Evolutionary conservation across 2,113 vertebrate genomes (phyloP).

Genomic region (Halcyon malimbica): DNA sequence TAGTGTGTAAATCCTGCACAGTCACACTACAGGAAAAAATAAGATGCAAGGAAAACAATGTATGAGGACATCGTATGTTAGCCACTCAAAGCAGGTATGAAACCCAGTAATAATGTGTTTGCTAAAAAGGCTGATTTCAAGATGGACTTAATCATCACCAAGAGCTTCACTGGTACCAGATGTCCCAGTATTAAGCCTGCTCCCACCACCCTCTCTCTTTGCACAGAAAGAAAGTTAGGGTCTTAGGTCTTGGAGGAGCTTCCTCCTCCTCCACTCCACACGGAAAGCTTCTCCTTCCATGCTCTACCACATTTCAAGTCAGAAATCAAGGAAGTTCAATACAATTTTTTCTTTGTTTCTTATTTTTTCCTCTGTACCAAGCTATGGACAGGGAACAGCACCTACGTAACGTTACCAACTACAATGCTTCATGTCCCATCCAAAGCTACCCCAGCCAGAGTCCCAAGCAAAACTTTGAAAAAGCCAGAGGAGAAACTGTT

Average conservation of each 20-base stretch:
- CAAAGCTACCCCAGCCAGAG: neutral
- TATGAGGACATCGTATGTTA: neutral
- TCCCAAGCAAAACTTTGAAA: neutral
- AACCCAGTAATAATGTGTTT: neutral
- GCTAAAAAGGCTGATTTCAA: neutral
- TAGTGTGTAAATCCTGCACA: neutral
- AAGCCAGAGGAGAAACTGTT: neutral
- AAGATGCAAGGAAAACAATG: neutral
- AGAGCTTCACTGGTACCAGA: neutral
- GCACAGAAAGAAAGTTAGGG: neutral
- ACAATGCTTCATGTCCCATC: neutral
- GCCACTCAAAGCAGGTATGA: neutral
- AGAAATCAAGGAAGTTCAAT: neutral
- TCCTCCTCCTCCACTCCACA: neutral
- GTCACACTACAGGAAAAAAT: neutral
- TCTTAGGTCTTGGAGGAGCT: neutral
- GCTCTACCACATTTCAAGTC: neutral
- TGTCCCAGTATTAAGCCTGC: neutral
- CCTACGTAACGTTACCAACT: neutral
- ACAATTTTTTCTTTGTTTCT: neutral
- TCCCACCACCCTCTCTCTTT: neutral
- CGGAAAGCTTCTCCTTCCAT: accelerated
- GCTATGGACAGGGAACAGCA: neutral
- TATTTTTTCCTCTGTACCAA: neutral
- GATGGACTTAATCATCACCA: neutral